Conservation (phyloP, 1,140 invertebrate species). For the Myzus persicae region DNA sequence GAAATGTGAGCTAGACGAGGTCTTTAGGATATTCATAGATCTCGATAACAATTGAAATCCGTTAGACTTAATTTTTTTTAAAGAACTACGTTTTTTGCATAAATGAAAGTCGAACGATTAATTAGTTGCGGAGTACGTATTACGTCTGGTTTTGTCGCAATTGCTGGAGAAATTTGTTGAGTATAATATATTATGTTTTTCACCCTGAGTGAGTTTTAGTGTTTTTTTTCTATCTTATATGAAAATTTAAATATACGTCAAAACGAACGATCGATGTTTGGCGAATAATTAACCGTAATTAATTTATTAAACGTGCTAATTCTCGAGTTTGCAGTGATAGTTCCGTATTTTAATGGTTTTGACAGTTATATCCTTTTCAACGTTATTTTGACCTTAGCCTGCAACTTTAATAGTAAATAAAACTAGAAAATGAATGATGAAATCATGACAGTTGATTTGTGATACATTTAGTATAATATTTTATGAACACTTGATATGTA, state of each 20-base stretch:
- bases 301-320: background rate
- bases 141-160: conserved; percentile 21
- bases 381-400: background rate
- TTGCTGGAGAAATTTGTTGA: conserved; percentile 3
- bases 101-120: conserved; percentile 26
- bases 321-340: background rate
- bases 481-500: background rate
- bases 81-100: conserved; percentile 15
- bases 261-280: background rate
- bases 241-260: background rate
- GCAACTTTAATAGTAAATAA: background rate
- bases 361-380: background rate
- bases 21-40: background rate
- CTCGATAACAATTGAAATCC: conserved; percentile 12
- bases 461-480: background rate
- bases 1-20: background rate
- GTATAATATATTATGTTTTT: conserved; percentile 12
- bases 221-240: background rate
- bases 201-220: background rate
- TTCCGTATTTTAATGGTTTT: background rate
- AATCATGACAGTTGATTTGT: too few species aligned
- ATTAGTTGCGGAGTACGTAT: conserved; percentile 16
- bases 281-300: background rate
- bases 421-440: background rate
- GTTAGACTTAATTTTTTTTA: background rate